Evolutionary conservation across 2,113 vertebrate genomes (phyloP).

Genomic region (Delphinapterus leucas): DNA sequence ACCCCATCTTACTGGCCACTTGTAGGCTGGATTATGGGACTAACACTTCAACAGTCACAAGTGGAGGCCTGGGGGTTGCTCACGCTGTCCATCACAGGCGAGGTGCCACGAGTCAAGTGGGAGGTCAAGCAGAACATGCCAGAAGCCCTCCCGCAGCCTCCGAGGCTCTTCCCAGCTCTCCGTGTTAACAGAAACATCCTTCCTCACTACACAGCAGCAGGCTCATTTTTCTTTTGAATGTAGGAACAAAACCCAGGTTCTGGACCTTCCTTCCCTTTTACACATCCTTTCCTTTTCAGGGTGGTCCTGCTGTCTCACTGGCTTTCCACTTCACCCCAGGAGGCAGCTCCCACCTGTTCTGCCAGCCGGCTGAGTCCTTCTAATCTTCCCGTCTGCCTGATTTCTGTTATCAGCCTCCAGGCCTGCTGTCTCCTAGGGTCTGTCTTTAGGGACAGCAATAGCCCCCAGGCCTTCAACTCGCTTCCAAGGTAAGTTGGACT

Average conservation of each 20-base stretch:
- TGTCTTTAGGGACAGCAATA: neutral
- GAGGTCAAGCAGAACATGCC: constrained; percentile 81
- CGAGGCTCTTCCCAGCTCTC: constrained; percentile 34
- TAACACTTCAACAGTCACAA: constrained; percentile 86
- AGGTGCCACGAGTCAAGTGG: constrained; percentile 86
- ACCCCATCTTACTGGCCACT: constrained; percentile 75
- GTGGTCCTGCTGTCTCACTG: neutral
- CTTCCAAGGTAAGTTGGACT: neutral
- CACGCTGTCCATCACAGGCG: constrained; percentile 79
- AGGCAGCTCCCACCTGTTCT: neutral
- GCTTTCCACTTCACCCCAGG: neutral
- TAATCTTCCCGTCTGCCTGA: neutral
- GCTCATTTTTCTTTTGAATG: neutral
- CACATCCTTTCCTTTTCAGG: neutral
- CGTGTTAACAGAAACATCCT: neutral
- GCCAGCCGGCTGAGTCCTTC: neutral
- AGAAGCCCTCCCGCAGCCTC: constrained; percentile 43
- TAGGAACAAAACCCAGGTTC: neutral
- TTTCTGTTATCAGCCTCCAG: constrained; percentile 8
- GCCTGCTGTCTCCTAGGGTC: neutral
- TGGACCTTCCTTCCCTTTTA: neutral
- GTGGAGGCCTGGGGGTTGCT: constrained; percentile 78
- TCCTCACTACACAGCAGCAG: neutral
- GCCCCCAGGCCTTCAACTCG: neutral
- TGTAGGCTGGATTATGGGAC: constrained; percentile 80